Conservation (phyloP, 2,797 vertebrate genomes). For the Brachyrhaphis roseni region DNA sequence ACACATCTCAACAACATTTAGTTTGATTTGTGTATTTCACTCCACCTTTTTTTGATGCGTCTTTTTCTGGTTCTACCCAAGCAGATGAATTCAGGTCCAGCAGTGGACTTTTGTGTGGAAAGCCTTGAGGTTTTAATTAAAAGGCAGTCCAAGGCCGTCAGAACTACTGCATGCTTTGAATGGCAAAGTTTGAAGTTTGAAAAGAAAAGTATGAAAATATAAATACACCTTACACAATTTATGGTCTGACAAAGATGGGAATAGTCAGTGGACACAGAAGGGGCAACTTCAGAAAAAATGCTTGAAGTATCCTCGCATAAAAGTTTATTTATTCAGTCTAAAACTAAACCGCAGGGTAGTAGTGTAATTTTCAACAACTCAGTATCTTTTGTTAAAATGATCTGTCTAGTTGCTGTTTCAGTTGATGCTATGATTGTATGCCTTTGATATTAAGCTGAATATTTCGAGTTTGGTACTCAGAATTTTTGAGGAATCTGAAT, state of each 20-base stretch:
- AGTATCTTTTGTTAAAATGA: neutral
- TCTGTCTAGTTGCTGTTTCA: neutral
- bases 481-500: neutral
- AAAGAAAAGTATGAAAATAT: neutral
- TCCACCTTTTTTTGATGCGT: neutral
- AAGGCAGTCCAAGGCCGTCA: neutral
- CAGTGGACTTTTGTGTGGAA: neutral
- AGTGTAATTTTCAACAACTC: neutral
- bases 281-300: neutral
- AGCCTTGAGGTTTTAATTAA: neutral
- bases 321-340: neutral
- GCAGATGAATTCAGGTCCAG: neutral
- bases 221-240: neutral
- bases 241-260: neutral
- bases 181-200: neutral
- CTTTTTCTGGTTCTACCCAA: neutral
- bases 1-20: neutral
- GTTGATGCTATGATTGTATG: neutral
- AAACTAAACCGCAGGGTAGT: neutral
- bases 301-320: neutral
- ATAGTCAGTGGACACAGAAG: neutral
- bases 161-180: neutral
- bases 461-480: no score
- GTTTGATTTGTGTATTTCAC: neutral
- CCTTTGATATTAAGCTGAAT: neutral